Evolutionary conservation across 2,888 invertebrate species (phyloP).

Genomic region (Orthonevra nobilis): DNA sequence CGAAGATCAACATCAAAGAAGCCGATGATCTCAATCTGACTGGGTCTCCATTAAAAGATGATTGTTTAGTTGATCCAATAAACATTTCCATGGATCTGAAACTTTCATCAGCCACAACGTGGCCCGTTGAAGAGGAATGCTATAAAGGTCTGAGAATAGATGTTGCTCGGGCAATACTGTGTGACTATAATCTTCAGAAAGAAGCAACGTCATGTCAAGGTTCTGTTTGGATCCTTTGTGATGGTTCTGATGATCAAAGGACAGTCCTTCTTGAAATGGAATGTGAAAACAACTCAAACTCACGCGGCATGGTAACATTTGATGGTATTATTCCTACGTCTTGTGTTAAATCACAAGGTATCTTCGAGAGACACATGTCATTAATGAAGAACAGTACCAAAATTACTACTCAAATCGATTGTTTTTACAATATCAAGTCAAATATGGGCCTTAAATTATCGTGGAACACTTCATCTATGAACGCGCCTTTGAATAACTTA

Average conservation of each 20-base stretch:
- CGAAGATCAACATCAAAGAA: slow-evolving; percentile 66
- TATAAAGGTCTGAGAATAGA: slow-evolving; percentile 75
- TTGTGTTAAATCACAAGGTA: slow-evolving; percentile 72
- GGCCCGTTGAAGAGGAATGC: slow-evolving; percentile 76
- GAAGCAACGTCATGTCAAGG: slow-evolving; percentile 70
- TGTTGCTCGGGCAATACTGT: slow-evolving; percentile 75
- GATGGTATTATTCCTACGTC: slow-evolving; percentile 73
- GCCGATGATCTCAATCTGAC: slow-evolving; percentile 75
- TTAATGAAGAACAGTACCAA: slow-evolving; percentile 47
- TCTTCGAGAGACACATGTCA: slow-evolving; percentile 74
- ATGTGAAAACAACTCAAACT: slow-evolving; percentile 72
- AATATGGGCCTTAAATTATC: slow-evolving; percentile 75
- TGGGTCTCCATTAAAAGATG: slow-evolving; percentile 79
- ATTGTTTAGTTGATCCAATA: slow-evolving; percentile 76
- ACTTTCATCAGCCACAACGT: slow-evolving; percentile 72
- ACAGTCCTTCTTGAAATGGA: slow-evolving; percentile 76
- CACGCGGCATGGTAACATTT: slow-evolving; percentile 76
- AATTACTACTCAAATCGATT: slow-evolving; percentile 72
- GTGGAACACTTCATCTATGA: slow-evolving; percentile 73
- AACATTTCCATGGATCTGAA: slow-evolving; percentile 75
- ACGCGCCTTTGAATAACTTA: slow-evolving; percentile 75
- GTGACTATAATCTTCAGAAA: slow-evolving; percentile 73
- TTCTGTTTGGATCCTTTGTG: slow-evolving; percentile 84
- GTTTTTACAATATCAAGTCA: slow-evolving; percentile 75
- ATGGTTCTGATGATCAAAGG: slow-evolving; percentile 82